phyloP scores from a whole-genome alignment of 1,140 invertebrate genomes.

The Tachypleus tridentatus region DNA sequence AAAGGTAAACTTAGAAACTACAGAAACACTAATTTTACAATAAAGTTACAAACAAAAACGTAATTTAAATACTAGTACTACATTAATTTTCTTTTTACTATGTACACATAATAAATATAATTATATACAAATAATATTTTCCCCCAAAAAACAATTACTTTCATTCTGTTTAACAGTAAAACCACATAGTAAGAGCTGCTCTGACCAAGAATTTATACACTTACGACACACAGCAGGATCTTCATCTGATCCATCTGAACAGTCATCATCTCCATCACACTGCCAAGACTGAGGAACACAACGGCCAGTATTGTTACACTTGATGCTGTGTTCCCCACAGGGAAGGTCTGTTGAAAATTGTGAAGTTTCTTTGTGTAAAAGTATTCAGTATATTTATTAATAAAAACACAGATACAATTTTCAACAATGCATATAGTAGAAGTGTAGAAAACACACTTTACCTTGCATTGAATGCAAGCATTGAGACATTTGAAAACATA shows the following conservation, averaged over 20 bases:
- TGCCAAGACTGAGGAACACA: constrained; percentile 92
- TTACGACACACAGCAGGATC: constrained; percentile 70
- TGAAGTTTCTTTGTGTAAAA: no score
- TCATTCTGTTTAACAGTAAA: background rate
- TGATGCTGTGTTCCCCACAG: constrained; percentile 83
- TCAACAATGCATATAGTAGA: no score
- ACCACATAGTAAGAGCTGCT: constrained; percentile 20
- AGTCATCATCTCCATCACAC: constrained; percentile 67
- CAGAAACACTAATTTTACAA: no score
- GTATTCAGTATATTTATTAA: no score
- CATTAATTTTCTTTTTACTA: background rate
- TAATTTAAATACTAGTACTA: no score
- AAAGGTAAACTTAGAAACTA: no score
- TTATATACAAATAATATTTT: background rate
- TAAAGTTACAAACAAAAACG: no score
- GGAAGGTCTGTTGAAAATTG: background rate
- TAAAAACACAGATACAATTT: no score
- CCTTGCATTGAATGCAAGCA: no score
- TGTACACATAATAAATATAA: constrained; percentile 4
- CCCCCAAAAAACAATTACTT: background rate
- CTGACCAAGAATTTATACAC: constrained; percentile 26
- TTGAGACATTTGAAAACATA: no score
- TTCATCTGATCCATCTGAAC: constrained; percentile 88
- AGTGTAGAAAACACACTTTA: no score
- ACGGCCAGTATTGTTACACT: constrained; percentile 74